Evolutionary conservation across 1,140 invertebrate genomes (phyloP).

Genomic region (Bursaphelenchus mucronatus): DNA sequence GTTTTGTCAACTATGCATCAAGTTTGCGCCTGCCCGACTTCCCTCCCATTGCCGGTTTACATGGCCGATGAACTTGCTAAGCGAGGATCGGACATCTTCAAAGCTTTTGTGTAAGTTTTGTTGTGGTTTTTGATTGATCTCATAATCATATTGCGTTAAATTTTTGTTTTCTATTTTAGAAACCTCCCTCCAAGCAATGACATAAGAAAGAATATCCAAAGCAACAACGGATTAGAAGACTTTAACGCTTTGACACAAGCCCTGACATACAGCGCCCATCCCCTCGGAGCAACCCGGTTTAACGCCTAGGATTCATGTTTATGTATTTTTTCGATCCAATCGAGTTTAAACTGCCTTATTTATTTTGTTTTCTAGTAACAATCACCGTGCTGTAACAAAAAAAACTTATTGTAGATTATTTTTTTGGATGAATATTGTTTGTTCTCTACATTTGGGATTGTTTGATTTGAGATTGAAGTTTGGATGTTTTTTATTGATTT

Average conservation of each 20-base stretch:
- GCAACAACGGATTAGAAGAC: slow-evolving; percentile 4
- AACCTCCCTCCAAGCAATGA: not conserved
- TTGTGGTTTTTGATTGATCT: slow-evolving; percentile 4
- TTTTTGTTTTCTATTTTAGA: not conserved
- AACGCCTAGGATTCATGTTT: not conserved
- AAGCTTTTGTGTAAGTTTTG: slow-evolving; percentile 3
- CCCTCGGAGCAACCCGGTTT: not conserved
- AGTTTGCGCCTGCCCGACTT: slow-evolving; percentile 23
- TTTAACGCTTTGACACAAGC: not conserved
- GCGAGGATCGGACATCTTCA: slow-evolving; percentile 27
- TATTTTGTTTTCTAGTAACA: too few relatives aligned
- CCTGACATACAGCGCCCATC: not conserved
- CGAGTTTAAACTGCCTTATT: too few relatives aligned
- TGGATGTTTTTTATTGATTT: too few relatives aligned
- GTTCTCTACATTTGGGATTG: too few relatives aligned
- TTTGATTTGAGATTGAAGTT: too few relatives aligned
- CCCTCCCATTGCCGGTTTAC: slow-evolving; percentile 36
- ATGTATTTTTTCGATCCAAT: too few relatives aligned
- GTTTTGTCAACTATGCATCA: slow-evolving; percentile 35
- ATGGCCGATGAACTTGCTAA: slow-evolving; percentile 43
- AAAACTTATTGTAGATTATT: too few relatives aligned
- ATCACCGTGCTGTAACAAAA: too few relatives aligned
- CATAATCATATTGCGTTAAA: slow-evolving; percentile 14
- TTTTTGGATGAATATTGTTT: too few relatives aligned
- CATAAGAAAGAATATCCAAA: not conserved